Base-by-base conservation (phyloP, 2,113 vertebrate genomes). In the Pollachius pollachius region DNA sequence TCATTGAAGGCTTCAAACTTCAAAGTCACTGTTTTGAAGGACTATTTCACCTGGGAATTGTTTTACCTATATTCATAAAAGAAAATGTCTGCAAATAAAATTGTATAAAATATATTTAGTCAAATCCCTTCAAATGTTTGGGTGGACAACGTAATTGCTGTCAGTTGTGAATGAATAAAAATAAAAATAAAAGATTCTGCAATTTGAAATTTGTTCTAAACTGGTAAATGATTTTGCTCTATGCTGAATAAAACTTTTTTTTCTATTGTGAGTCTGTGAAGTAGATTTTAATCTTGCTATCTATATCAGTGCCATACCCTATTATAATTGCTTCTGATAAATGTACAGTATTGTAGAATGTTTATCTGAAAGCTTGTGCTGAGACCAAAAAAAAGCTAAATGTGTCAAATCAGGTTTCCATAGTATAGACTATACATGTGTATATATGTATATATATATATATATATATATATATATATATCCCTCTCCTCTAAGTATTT, bases 351-450 rank as follows among this genome's bases (percentile, higher is more conserved):
- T 73, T 64, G 69, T 67, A 63, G 27, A 67, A 79, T 54, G 18
- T 82, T 65, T 81, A 72, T 68, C 81, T 80, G 76, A 69, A 15
- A 64, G 77, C 58, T 73, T 88, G 81, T 88, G 83, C 81, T 74
- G 64, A 63, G 80, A 80, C 77, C 76, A 76, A 68, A 65, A 80
- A 72, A 77, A 72, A 57, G 54, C 63, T 25, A 69, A 76, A 64
- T 73, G 74, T 73, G 66, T 70, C 15, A 41, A 19, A 69, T 69
- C 5, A 60, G 57, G 60, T 68, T 68, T 67, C 19, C 52, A 17
- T 70, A 62, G 7, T 62, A 25, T 62, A 62, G 23, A 57, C 70
- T 78, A 73, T 34, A 75, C 57, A 21, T 68, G 17, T 16, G 70
- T 11, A 11, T 16, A 72, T 11, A 63, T 83, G 76, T 70, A 78